These are phyloP conservation scores for Orientallactaga sibirica DNA, from an alignment of 2,797 vertebrate genomes.

Conservation along the genomic window DNA sequence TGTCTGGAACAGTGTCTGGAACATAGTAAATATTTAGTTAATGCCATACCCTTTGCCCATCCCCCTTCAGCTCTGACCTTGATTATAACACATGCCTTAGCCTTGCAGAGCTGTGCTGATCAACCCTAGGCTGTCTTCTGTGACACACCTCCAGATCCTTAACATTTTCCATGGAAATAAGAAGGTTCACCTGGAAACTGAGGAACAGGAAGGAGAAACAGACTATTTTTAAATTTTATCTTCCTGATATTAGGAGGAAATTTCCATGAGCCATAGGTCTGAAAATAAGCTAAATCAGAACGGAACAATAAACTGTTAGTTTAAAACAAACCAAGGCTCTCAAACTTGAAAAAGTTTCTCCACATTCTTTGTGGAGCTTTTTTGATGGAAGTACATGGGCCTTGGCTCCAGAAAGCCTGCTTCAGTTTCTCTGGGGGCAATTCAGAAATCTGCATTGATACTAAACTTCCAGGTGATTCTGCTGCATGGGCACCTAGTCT, in stretches of 20 bases:
- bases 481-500: not conserved
- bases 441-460: not conserved
- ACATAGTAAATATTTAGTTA: conserved; percentile 77
- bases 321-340: conserved; percentile 46
- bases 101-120: not conserved
- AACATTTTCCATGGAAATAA: conserved; percentile 70
- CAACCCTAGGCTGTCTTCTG: not conserved
- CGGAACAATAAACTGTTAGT: conserved; percentile 22
- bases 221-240: conserved; percentile 71
- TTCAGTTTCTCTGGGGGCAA: not conserved
- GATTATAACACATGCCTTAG: not conserved
- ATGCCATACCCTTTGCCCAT: conserved; percentile 61
- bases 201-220: conserved; percentile 70
- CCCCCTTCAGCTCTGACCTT: conserved; percentile 27
- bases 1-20: conserved; percentile 63
- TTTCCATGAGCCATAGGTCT: conserved; percentile 66
- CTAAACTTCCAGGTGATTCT: not conserved
- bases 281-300: conserved; percentile 64
- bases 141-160: conserved; percentile 42
- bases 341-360: conserved; percentile 10
- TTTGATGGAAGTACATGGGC: not conserved
- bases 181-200: conserved; percentile 36
- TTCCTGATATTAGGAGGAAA: conserved; percentile 71
- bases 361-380: not conserved
- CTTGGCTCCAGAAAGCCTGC: not conserved